Evolutionary conservation across 2,888 invertebrate species (phyloP), one percentile per base, ranked within the genome.

Genomic region (Pemphredon lugubris): DNA sequence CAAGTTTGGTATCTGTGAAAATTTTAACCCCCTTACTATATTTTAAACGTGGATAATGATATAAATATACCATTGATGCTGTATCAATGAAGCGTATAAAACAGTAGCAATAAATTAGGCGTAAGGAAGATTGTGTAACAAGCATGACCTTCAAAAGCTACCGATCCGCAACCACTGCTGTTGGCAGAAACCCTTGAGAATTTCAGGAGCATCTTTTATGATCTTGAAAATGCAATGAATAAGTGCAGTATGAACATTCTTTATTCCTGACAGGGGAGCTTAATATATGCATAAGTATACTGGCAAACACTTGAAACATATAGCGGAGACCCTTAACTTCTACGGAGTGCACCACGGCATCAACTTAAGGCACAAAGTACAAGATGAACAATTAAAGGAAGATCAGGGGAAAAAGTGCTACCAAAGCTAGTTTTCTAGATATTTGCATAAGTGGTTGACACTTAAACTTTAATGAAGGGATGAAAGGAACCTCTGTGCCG

Each of bases 231-330:
- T 77, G 65, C 77, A 81, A 63, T 74, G 79, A 67, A 58, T 67
- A 74, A 64, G 73, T 70, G 57, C 42, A 65, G 70, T 77, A 75
- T 67, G 73, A 61, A 82, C 76, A 80, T 79, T 82, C 75, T 73
- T 76, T 53, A 65, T 65, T 66, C 66, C 30, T 69, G 68, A 71
- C 78, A 73, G 82, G 84, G 84, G 83, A 81, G 65, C 60, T 77
- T 86, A 88, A 88, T 88, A 60, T 87, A 89, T 89, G 84, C 87
- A 82, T 73, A 84, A 88, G 85, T 80, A 84, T 78, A 85, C 67
- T 72, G 77, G 86, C 77, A 87, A 88, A 87, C 87, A 88, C 88
- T 89, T 73, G 81, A 83, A 82, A 77, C 71, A 82, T 84, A 84
- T 82, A 77, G 71, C 82, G 75, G 79, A 83, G 79, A 76, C 79